A percentile compares a stretch with the other conserved stretches of the same genome.
These are phyloP conservation scores for Trochalopteron elliotii DNA, from an alignment of 2,113 vertebrate species.

Conservation along the genomic window DNA sequence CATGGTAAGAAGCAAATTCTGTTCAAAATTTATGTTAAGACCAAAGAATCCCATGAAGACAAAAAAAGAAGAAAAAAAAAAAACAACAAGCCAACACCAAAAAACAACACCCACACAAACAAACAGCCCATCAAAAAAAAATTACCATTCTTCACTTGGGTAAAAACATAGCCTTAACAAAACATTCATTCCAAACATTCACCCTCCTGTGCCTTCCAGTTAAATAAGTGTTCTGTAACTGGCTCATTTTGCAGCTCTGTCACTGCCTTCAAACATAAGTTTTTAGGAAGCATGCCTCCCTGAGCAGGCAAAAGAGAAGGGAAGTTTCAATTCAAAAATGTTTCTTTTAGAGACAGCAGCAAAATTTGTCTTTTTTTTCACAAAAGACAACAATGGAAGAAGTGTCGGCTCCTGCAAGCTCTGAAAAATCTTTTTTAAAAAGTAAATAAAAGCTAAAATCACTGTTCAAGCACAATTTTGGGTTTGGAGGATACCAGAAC, in stretches of 20 bases:
- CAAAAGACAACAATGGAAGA: neutral
- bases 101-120: too few relatives aligned
- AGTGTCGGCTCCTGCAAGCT: rapidly evolving
- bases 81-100: too few relatives aligned
- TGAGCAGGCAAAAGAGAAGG: neutral
- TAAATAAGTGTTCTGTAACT: neutral
- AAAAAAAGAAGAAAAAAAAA: neutral
- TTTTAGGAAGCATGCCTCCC: neutral
- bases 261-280: neutral
- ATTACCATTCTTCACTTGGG: neutral
- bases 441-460: neutral
- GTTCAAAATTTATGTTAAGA: neutral
- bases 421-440: neutral
- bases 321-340: neutral
- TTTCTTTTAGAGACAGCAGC: neutral
- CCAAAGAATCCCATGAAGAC: neutral
- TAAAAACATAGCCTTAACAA: neutral
- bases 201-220: rapidly evolving
- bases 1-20: neutral
- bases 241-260: neutral
- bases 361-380: neutral
- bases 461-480: neutral
- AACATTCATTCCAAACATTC: neutral
- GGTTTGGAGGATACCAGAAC: neutral
- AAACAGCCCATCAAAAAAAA: neutral